These are phyloP conservation scores for Willisornis vidua DNA, from an alignment of 2,113 vertebrate species.

Conservation along the genomic window DNA sequence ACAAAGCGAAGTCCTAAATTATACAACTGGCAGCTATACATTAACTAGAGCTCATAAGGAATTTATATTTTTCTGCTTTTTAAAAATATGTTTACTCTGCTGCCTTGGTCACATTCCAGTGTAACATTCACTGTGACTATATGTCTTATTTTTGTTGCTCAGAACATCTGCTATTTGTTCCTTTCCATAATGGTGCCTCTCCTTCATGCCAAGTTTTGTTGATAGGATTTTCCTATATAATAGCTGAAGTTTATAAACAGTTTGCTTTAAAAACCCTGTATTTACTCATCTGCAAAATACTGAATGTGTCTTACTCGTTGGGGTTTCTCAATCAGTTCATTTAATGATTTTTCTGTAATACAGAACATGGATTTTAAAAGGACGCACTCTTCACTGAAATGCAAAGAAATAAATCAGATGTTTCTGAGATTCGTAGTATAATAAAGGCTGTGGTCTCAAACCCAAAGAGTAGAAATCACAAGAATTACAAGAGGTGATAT, in stretches of 20 bases:
- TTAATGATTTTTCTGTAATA: neutral
- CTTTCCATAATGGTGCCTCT: neutral
- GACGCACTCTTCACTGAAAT: neutral
- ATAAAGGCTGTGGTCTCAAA: neutral
- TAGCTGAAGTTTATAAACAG: neutral
- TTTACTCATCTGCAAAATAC: neutral
- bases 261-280: neutral
- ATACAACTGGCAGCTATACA: neutral
- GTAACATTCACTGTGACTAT: neutral
- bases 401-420: neutral
- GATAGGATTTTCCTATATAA: neutral
- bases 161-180: neutral
- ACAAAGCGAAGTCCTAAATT: neutral
- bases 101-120: neutral
- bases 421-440: neutral
- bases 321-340: fast-evolving
- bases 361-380: neutral
- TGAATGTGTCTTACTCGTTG: fast-evolving
- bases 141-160: neutral
- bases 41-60: neutral
- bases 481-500: neutral
- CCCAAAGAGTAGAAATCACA: neutral
- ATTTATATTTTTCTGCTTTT: neutral
- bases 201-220: neutral
- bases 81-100: neutral